Evolutionary conservation across 2,797 vertebrate genomes (phyloP), one percentile per base, ranked within the genome.

Genomic region (Parambassis ranga): DNA sequence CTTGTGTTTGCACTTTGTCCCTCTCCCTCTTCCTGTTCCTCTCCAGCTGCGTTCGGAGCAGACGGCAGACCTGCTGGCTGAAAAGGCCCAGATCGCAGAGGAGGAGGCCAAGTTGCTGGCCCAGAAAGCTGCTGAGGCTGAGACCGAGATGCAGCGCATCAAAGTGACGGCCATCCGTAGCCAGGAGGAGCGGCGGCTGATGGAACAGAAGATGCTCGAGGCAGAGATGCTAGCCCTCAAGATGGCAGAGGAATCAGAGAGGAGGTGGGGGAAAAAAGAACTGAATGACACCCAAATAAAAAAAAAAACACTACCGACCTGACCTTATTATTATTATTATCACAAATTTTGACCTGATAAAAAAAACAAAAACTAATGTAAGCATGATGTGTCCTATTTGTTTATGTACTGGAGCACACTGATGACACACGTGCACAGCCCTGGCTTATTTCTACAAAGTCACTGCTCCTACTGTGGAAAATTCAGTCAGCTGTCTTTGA

Each of bases 161-260:
- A 97, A 98, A 89, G 86, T 90, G 80, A 96, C 94, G 0, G 96
- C 96, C 73, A 96, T 98, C 62, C 93, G 96, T 9, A 93, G 94
- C 0, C 96, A 96, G 85, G 96, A 98, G 75, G 97, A 98, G 83
- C 94, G 95, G 74, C 83, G 95, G 20, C 87, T 96, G 77, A 96
- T 98, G 94, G 96, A 98, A 83, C 95, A 98, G 86, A 98, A 98
- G 89, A 96, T 98, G 90, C 88, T 97, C 42, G 97, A 99, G 85
- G 93, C 95, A 0, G 95, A 99, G 90, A 95, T 96, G 92, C 79
- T 97, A 71, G 95, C 96, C 0, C 89, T 97, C 76, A 96, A 98
- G 88, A 97, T 98, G 95, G 95, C 94, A 0, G 95, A 99, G 75
- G 96, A 99, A 81, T 98, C 96, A 0, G 96, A 98, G 72, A 93